A percentile compares a stretch with the other conserved stretches of the same genome.
These are phyloP conservation scores for Acrocephalus arundinaceus DNA, from an alignment of 2,113 vertebrate genomes.

Conservation along the genomic window DNA sequence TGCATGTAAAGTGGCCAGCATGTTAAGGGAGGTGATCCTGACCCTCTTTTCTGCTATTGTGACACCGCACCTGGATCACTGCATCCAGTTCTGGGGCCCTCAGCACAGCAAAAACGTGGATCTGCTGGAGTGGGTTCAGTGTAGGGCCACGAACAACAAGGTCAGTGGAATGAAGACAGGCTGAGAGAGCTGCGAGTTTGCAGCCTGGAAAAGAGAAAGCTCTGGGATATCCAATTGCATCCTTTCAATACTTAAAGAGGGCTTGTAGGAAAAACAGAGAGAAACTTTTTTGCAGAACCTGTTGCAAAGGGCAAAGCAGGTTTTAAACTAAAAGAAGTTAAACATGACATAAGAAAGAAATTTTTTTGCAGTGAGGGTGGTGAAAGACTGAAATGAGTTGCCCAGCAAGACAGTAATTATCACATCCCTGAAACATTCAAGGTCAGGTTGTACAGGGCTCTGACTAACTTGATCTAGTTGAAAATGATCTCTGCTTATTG, in stretches of 20 bases:
- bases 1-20: background rate
- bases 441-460: background rate
- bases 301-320: background rate
- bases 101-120: accelerated
- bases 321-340: background rate
- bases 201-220: background rate
- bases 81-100: background rate
- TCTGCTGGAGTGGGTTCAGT: background rate
- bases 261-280: background rate
- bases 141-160: background rate
- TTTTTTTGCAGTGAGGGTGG: background rate
- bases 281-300: background rate
- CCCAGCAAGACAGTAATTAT: background rate
- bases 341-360: background rate
- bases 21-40: background rate
- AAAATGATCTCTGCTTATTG: background rate
- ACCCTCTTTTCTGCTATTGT: background rate
- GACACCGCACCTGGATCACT: background rate
- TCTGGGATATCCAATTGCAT: background rate
- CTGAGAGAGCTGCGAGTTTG: background rate
- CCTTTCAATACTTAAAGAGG: background rate
- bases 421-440: background rate
- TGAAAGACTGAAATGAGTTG: background rate
- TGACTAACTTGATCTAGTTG: background rate
- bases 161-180: background rate